Conservation (phyloP, 2,888 invertebrate genomes). For the Lepeophtheirus nordmannii region DNA sequence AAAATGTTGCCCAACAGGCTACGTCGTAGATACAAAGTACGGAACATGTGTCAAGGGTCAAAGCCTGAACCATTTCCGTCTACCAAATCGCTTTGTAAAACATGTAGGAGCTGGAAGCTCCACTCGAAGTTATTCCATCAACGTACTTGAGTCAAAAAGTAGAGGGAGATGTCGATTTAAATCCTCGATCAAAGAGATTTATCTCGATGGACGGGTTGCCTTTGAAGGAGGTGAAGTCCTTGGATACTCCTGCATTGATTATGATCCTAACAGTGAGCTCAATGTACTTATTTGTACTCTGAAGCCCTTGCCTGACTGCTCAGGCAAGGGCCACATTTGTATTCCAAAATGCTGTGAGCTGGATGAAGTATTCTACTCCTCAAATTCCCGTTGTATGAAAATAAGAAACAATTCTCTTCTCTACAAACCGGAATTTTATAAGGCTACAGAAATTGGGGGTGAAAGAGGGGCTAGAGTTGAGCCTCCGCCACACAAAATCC, state of each 20-base stretch:
- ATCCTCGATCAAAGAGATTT: not conserved
- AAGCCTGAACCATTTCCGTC: not conserved
- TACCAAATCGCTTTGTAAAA: not conserved
- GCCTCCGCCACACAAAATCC: not conserved
- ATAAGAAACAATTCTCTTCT: not conserved
- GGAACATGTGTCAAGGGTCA: not conserved
- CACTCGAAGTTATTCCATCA: not conserved
- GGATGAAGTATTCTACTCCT: slow-evolving; percentile 8
- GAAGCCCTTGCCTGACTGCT: not conserved
- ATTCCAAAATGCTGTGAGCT: slow-evolving; percentile 15
- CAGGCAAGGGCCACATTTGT: not conserved
- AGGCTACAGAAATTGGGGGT: not conserved
- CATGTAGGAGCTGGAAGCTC: not conserved
- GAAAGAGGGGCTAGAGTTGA: too few species aligned
- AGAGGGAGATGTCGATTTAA: not conserved
- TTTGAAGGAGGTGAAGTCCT: not conserved
- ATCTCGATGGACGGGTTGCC: not conserved
- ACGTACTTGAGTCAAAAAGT: not conserved
- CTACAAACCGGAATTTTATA: too few species aligned
- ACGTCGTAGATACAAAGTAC: not conserved
- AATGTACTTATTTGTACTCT: not conserved
- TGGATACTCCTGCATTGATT: not conserved
- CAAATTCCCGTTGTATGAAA: not conserved
- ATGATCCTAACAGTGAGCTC: not conserved
- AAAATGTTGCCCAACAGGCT: not conserved